Conservation (phyloP, 2,113 vertebrate species). For the Podiceps cristatus region DNA sequence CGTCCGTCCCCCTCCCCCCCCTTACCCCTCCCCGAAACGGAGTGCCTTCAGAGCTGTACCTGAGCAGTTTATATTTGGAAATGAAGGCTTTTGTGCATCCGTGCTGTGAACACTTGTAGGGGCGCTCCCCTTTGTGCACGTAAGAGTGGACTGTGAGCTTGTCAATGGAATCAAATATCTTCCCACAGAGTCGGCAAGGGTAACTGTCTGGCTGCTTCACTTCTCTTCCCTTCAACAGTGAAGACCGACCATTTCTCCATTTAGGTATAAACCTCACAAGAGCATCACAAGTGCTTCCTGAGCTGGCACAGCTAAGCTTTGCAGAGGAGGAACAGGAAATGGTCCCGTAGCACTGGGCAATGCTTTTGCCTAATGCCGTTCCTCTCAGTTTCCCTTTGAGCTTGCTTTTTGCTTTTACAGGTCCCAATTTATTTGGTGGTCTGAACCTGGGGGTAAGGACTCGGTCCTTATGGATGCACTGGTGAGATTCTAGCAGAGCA, state of each 20-base stretch:
- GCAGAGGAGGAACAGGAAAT: conserved; percentile 33
- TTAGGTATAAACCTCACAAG: conserved; percentile 54
- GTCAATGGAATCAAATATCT: conserved; percentile 76
- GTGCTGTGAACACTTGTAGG: conserved; percentile 76
- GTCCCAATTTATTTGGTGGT: conserved; percentile 52
- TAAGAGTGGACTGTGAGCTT: conserved; percentile 77
- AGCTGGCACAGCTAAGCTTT: conserved; percentile 34
- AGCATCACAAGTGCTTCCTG: conserved; percentile 39
- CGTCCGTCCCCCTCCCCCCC: too few relatives aligned
- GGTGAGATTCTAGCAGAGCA: conserved; percentile 67
- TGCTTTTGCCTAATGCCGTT: conserved; percentile 43
- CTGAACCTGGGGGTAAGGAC: conserved; percentile 45
- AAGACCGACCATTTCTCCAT: conserved; percentile 62
- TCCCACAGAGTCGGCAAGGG: conserved; percentile 75
- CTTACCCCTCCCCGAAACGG: neutral
- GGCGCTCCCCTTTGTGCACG: conserved; percentile 75
- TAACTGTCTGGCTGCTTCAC: conserved; percentile 63
- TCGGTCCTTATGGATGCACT: conserved; percentile 58
- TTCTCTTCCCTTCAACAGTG: conserved; percentile 68
- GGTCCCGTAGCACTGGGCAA: conserved; percentile 24
- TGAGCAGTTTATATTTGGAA: conserved; percentile 83
- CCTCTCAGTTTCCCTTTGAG: conserved; percentile 61
- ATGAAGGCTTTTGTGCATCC: conserved; percentile 82
- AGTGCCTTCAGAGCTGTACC: conserved; percentile 61
- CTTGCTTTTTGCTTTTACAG: conserved; percentile 62